phyloP scores from a whole-genome alignment of 2,113 vertebrate genomes.

The Apeltes quadracus region DNA sequence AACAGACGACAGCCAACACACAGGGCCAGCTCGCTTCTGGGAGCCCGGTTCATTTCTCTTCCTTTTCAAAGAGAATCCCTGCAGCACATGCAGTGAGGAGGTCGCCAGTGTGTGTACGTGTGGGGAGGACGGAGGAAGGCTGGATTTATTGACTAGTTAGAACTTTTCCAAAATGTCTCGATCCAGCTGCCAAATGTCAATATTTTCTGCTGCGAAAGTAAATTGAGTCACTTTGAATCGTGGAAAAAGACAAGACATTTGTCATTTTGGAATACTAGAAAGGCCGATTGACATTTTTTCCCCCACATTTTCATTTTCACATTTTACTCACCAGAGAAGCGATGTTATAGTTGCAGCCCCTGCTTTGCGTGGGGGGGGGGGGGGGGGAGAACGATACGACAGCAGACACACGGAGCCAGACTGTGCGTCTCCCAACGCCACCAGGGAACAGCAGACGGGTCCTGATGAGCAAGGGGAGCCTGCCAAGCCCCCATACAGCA shows the following conservation, averaged over 20 bases:
- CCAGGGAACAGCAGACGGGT: conserved; percentile 62
- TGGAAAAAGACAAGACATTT: background rate
- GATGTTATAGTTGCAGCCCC: background rate
- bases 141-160: background rate
- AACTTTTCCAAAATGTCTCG: background rate
- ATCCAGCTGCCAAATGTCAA: background rate
- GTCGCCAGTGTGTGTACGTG: background rate
- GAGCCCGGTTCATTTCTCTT: conserved; percentile 14
- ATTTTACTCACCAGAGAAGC: no score
- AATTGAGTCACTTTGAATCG: background rate
- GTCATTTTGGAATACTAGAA: background rate
- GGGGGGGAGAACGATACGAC: conserved; percentile 27
- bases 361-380: conserved; percentile 28
- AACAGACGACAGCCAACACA: background rate
- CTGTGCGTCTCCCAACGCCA: conserved; percentile 70
- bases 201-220: background rate
- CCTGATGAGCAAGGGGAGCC: conserved; percentile 44
- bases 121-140: conserved; percentile 47
- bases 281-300: background rate
- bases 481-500: conserved; percentile 38
- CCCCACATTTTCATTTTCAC: no score
- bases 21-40: conserved; percentile 18
- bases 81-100: background rate
- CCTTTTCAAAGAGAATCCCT: conserved; percentile 17
- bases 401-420: conserved; percentile 42